Evolutionary conservation across 1,140 invertebrate genomes (phyloP), one percentile per base, ranked within the genome.

Genomic region (Planococcus citri): DNA sequence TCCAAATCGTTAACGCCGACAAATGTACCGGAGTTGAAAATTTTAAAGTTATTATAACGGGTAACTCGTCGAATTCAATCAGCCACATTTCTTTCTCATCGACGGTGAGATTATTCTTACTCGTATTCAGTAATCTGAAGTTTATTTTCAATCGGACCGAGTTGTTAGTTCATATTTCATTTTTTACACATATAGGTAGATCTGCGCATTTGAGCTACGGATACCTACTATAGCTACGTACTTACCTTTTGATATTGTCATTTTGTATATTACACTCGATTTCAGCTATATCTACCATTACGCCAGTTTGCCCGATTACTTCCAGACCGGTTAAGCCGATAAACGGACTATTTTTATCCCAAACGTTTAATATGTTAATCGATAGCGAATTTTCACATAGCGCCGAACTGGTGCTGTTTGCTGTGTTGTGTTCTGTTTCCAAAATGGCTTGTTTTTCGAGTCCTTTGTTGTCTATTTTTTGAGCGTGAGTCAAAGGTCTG

Each of bases 1-100:
- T 92, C 89, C 89, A 92, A 37, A 92, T 75, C 67, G 85, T 81
- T 0, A 92, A 76, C 68, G 81, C 80, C 68, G 74, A 75, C 33
- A 78, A 74, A 60, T 75, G 74, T 10, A 75, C 70, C n/a, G 74
- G 73, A 41, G 72, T 72, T 33, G 69, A 21, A 71, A 78, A 75
- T 20, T 57, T 70, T 1, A 76, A 60, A 27, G 71, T 73, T 4
- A 71, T 70, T 37, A 60, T 70, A 37, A 73, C 69, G 9, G 72
- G 70, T 21, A 70, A 60, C 27, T 71, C 69, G 22, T 72, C 64
- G 72, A 82, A 82, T 61, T 79, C 77, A 1, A 77, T 76, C 70
- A 80, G 79, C 85, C 85, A 88, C 86, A 88, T 87, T 68, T 85
- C 77, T 27, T 79, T 77, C 1, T 79, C 75, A n/a, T 81, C 82